Evolutionary conservation across 2,113 vertebrate species (phyloP).

Genomic region (Alligator mississippiensis): DNA sequence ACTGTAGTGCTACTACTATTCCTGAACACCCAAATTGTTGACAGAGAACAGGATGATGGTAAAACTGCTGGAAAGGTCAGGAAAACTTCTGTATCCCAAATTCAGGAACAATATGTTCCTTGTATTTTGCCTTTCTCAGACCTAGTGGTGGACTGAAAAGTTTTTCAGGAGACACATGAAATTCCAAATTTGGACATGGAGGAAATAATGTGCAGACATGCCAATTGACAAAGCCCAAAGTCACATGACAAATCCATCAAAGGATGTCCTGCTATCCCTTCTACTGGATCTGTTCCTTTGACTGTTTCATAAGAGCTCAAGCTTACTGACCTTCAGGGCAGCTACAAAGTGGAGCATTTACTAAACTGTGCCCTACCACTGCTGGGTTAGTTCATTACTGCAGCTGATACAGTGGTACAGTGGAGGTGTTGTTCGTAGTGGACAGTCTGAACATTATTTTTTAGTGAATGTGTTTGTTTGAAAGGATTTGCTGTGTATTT

Average conservation of each 20-base stretch:
- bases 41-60: not conserved
- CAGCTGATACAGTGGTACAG: not conserved
- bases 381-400: not conserved
- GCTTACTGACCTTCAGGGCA: not conserved
- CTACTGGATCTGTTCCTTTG: not conserved
- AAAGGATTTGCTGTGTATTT: not conserved
- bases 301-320: not conserved
- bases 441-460: not conserved
- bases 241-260: not conserved
- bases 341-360: not conserved
- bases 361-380: not conserved
- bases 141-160: not conserved
- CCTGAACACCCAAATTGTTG: not conserved
- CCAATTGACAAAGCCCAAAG: not conserved
- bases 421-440: not conserved
- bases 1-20: not conserved
- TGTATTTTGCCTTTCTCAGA: not conserved
- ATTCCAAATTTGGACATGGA: not conserved
- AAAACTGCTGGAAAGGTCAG: not conserved
- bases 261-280: not conserved
- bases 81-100: not conserved
- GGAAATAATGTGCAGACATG: not conserved
- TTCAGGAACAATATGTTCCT: not conserved
- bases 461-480: conserved; percentile 2
- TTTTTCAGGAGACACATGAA: not conserved